Conservation (phyloP, 2,113 vertebrate genomes). For the Xenopus borealis region DNA sequence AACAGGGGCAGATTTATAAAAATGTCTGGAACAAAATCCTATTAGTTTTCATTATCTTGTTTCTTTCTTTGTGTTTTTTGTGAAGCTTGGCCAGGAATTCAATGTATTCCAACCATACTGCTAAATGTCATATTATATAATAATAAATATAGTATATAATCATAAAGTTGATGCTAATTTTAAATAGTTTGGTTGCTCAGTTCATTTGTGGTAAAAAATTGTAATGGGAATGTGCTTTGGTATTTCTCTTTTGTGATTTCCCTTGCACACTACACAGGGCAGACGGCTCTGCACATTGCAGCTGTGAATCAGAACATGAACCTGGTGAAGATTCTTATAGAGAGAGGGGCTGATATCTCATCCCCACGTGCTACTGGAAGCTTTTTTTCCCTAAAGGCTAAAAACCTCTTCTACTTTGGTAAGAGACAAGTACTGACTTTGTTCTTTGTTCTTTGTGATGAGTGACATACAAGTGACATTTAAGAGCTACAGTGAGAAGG, state of each 20-base stretch:
- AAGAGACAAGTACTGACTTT: not conserved
- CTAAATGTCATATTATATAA: no score
- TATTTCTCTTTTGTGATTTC: not conserved
- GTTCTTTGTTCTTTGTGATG: no score
- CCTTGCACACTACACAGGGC: constrained; percentile 62
- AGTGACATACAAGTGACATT: no score
- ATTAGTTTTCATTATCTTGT: no score
- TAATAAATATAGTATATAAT: not conserved
- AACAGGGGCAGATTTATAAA: no score
- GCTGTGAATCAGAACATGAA: constrained; percentile 83
- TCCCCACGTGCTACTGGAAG: constrained; percentile 78
- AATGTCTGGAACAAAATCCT: no score
- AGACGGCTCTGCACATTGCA: constrained; percentile 91
- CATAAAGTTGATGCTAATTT: not conserved
- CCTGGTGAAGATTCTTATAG: constrained; percentile 79
- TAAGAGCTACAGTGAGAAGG: no score
- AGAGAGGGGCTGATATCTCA: constrained; percentile 71
- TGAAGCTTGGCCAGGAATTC: no score
- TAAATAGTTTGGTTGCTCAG: not conserved
- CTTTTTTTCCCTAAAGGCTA: constrained; percentile 78
- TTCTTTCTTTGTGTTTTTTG: no score
- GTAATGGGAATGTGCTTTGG: not conserved
- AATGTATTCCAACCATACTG: no score
- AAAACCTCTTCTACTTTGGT: constrained; percentile 69
- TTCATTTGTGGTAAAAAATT: not conserved